These are phyloP conservation scores for Drosophila affinis DNA, from an alignment of 2,888 invertebrate species.

Conservation along the genomic window DNA sequence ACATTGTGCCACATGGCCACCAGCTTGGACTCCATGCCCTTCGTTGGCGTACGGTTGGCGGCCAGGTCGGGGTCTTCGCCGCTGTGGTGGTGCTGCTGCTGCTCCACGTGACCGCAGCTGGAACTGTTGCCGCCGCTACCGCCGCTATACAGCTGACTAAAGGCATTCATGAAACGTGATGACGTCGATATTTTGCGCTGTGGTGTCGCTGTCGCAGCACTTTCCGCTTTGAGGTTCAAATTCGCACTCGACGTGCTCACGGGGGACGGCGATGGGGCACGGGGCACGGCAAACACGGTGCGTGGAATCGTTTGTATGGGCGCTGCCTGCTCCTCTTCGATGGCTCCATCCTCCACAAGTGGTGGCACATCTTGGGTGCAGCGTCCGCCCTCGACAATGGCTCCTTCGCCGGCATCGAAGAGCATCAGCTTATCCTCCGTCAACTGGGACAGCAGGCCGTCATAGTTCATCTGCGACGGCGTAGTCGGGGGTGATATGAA, in stretches of 20 bases:
- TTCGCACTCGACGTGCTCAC: constrained; percentile 48
- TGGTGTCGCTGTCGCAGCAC: constrained; percentile 73
- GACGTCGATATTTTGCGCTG: constrained; percentile 83
- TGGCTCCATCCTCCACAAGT: constrained; percentile 66
- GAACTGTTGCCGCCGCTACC: constrained; percentile 41
- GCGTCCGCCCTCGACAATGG: constrained; percentile 39
- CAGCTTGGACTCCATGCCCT: constrained; percentile 92
- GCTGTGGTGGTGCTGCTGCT: constrained; percentile 13
- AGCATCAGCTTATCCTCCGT: constrained; percentile 81
- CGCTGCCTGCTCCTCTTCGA: constrained; percentile 80
- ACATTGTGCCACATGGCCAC: constrained; percentile 96
- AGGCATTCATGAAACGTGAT: constrained; percentile 83
- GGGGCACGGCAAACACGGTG: constrained; percentile 30
- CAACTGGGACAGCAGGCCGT: constrained; percentile 82
- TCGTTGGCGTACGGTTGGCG: constrained; percentile 81
- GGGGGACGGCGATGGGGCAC: constrained; percentile 33
- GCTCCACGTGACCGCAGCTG: constrained; percentile 57
- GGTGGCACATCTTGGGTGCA: constrained; percentile 29
- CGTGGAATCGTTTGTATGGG: constrained; percentile 74
- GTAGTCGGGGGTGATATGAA: constrained; percentile 38
- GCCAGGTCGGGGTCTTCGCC: constrained; percentile 70
- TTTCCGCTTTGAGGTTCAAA: constrained; percentile 55
- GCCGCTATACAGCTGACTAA: constrained; percentile 81
- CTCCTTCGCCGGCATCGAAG: constrained; percentile 60
- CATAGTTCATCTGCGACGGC: constrained; percentile 83